Conservation (phyloP, 2,888 invertebrate species). For the Tigriopus californicus region DNA sequence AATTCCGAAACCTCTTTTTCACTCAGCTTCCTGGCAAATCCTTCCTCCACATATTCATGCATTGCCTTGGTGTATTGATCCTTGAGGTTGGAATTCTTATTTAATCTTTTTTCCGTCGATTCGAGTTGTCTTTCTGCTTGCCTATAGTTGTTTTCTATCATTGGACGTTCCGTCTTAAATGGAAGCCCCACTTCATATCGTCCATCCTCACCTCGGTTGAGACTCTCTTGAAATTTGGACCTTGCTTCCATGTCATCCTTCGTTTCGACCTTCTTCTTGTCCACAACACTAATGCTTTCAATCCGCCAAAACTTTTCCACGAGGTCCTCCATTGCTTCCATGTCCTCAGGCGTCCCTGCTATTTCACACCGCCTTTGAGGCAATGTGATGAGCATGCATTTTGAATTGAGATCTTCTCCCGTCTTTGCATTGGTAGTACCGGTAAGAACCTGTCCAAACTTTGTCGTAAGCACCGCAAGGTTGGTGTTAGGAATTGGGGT, state of each 20-base stretch:
- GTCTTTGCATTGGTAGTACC: too few species aligned
- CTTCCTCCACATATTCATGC: background rate
- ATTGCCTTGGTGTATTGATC: background rate
- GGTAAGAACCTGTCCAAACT: too few species aligned
- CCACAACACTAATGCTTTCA: background rate
- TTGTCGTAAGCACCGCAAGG: too few species aligned
- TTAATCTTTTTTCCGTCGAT: background rate
- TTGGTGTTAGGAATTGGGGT: too few species aligned
- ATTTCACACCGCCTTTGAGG: too few species aligned
- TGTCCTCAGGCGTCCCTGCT: too few species aligned
- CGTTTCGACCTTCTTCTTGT: background rate
- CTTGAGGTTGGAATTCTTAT: background rate
- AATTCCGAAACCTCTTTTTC: background rate
- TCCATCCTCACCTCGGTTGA: background rate
- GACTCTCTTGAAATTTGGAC: background rate
- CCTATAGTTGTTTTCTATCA: background rate
- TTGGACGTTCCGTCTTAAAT: background rate
- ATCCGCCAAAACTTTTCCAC: background rate
- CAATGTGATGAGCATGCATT: too few species aligned
- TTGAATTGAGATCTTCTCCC: too few species aligned
- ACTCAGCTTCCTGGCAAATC: background rate
- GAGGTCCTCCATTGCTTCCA: background rate
- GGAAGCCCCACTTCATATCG: background rate
- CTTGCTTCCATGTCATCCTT: background rate
- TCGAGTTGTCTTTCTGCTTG: background rate